Conservation (phyloP, 2,888 invertebrate species). For the Drosophila formosana region DNA sequence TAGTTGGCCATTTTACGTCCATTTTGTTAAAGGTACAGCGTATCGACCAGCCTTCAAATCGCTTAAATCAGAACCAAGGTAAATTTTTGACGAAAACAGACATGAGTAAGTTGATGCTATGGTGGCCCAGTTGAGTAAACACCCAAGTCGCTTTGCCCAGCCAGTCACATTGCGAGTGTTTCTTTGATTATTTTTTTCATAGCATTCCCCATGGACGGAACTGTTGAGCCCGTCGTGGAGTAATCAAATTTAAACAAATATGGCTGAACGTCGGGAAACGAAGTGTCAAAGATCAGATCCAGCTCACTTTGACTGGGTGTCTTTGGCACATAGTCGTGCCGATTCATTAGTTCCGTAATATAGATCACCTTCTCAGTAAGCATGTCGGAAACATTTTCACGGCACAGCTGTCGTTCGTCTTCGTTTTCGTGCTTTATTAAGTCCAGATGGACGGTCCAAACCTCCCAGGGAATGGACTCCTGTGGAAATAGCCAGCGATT, state of each 20-base stretch:
- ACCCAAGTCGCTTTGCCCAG: conserved; percentile 18
- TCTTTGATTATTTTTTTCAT: conserved; percentile 95
- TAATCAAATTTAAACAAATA: conserved; percentile 97
- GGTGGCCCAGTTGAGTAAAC: not conserved
- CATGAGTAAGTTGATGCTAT: not conserved
- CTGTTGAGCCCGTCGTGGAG: conserved; percentile 91
- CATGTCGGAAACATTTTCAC: conserved; percentile 94
- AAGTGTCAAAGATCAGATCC: conserved; percentile 97
- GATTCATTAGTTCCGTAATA: conserved; percentile 97
- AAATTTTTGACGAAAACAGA: not conserved
- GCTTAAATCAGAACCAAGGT: not conserved
- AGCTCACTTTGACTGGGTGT: conserved; percentile 97
- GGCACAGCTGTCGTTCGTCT: conserved; percentile 93
- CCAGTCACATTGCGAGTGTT: conserved; percentile 91
- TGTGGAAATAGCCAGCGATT: conserved; percentile 95
- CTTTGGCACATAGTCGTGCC: conserved; percentile 98
- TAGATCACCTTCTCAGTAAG: conserved; percentile 97
- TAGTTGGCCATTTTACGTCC: not conserved
- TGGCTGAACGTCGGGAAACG: conserved; percentile 97
- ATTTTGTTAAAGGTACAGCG: not conserved
- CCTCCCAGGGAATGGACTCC: conserved; percentile 98
- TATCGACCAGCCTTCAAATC: not conserved
- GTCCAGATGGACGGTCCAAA: conserved; percentile 97
- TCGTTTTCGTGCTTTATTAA: conserved; percentile 94
- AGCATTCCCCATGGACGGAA: conserved; percentile 93